Base-by-base conservation (phyloP, 2,888 invertebrate genomes). In the Tenthredo scrophulariae region DNA sequence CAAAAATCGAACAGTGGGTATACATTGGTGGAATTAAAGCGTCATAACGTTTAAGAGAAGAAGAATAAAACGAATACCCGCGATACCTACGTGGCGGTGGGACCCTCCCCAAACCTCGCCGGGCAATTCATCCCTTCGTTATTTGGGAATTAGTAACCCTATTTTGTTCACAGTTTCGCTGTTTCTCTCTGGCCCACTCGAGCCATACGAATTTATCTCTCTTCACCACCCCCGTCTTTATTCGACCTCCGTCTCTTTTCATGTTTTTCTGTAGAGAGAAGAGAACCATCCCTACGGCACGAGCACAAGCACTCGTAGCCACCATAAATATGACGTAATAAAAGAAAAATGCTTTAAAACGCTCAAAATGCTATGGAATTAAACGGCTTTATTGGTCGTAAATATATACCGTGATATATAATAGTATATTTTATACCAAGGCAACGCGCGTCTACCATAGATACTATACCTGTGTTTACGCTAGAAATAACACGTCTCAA, bases 111-210 rank as follows among this genome's bases (percentile, higher is more conserved):
- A n/a, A 40, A 7, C 43, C 46, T 50, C 33, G 89, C 87, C 87
- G 88, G 88, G 88, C 90, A 90, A 91, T 91, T 91, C 91, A 90
- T 91, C 91, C 92, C 91, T 92, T 92, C 92, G 92, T 92, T 92
- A 91, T 91, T 91, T 91, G 90, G 89, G 91, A 92, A 93, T 92
- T 93, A 92, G 93, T 92, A 92, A 92, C 92, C 93, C 92, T 91
- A 90, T 91, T 92, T 90, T 89, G 87, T 88, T 88, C 87, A 91
- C 90, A 88, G 87, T 88, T 88, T 86, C 85, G 87, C 86, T 77
- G 87, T 88, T 87, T 85, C 87, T 83, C 88, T 88, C 87, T 87
- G 29, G 72, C 33, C 13, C 22, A 9, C 6, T 33, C 18, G 54
- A 29, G 54, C 54, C 18, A n/a, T 77, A 33, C 50, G 7, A 26